These are phyloP conservation scores for Oxyura jamaicensis DNA, from an alignment of 2,113 vertebrate species.

Conservation along the genomic window DNA sequence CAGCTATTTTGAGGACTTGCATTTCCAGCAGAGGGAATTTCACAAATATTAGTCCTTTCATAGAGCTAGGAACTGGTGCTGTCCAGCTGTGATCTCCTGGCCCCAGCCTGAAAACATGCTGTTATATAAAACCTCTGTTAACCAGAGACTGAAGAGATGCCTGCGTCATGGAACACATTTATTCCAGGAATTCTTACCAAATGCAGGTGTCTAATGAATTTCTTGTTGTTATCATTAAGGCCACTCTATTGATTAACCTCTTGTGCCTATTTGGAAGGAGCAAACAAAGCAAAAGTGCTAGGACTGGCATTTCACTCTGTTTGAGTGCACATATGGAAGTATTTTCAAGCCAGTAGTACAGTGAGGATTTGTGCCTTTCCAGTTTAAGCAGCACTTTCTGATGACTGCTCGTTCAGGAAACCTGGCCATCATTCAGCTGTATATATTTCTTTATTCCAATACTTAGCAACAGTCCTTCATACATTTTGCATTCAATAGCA, in stretches of 20 bases:
- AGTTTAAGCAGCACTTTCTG: neutral
- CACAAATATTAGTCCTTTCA: slow-evolving; percentile 37
- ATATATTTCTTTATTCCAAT: neutral
- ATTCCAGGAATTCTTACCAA: slow-evolving; percentile 41
- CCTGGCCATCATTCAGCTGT: neutral
- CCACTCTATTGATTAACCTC: neutral
- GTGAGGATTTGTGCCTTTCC: neutral
- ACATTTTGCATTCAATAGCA: neutral
- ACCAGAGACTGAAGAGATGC: slow-evolving; percentile 13
- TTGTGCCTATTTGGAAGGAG: neutral
- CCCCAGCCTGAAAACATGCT: slow-evolving; percentile 13
- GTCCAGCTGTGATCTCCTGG: slow-evolving; percentile 49
- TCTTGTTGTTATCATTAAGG: neutral
- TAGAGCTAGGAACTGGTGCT: slow-evolving; percentile 30
- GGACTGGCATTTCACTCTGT: accelerated
- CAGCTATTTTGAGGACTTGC: slow-evolving; percentile 47
- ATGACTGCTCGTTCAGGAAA: neutral
- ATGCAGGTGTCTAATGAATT: neutral
- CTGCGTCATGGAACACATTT: neutral
- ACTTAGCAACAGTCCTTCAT: neutral
- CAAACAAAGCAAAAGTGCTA: neutral
- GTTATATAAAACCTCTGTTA: slow-evolving; percentile 39
- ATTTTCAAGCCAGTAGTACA: slow-evolving; percentile 7
- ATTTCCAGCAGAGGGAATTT: slow-evolving; percentile 50
- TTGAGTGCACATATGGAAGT: slow-evolving; percentile 7